These are phyloP conservation scores for Leptopilina myrica DNA, from an alignment of 2,888 invertebrate genomes.

Conservation along the genomic window DNA sequence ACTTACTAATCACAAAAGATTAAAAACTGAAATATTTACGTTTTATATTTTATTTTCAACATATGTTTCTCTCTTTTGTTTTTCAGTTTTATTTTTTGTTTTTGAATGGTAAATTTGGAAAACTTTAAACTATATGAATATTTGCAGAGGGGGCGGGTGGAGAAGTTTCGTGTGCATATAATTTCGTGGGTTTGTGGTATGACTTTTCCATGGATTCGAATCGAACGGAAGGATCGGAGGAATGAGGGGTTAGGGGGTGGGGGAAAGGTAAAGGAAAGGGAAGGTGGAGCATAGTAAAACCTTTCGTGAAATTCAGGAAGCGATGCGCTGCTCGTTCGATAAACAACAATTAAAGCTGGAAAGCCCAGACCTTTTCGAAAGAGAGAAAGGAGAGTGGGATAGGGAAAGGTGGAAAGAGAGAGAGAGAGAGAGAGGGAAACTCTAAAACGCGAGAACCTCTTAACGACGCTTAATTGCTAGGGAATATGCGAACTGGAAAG, in stretches of 20 bases:
- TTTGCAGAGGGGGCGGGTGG: not conserved
- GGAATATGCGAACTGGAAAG: conserved; percentile 52
- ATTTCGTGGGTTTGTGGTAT: not conserved
- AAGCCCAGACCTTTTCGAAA: conserved; percentile 44
- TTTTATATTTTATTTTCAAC: too few species aligned
- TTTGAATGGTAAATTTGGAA: too few species aligned
- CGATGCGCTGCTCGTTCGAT: conserved; percentile 58
- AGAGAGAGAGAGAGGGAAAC: conserved; percentile 24
- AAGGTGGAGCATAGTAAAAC: not conserved
- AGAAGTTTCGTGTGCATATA: conserved; percentile 13
- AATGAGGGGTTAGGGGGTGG: too few species aligned
- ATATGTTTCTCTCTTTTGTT: too few species aligned
- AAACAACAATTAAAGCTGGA: conserved; percentile 66
- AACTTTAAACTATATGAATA: not conserved
- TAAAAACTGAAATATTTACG: too few species aligned
- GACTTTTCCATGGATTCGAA: conserved; percentile 24
- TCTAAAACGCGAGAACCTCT: conserved; percentile 64
- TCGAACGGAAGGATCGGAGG: not conserved
- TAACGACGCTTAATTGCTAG: conserved; percentile 67
- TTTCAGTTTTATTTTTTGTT: too few species aligned
- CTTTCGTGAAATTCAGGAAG: conserved; percentile 28
- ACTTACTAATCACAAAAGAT: too few species aligned
- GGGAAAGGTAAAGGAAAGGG: too few species aligned
- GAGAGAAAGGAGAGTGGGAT: too few species aligned
- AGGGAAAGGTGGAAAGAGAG: not conserved